phyloP scores from a whole-genome alignment of 2,888 invertebrate species.

The Pharmacophagus antenor region DNA sequence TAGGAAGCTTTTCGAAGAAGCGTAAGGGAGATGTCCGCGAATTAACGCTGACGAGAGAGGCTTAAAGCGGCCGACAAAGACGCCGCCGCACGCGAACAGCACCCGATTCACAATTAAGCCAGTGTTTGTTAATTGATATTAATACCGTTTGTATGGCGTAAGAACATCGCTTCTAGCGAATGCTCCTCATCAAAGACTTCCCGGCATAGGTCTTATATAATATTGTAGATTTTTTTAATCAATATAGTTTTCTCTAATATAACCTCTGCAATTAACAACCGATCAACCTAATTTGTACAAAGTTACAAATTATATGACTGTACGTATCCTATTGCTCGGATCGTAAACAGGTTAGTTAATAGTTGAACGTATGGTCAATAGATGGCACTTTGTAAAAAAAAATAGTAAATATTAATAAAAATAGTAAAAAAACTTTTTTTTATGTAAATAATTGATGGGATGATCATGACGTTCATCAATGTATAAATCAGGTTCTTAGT shows the following conservation, averaged over 20 bases:
- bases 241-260: neutral
- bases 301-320: too few relatives aligned
- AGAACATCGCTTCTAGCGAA: constrained; percentile 38
- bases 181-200: neutral
- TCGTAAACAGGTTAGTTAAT: too few relatives aligned
- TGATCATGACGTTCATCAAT: neutral
- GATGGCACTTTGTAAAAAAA: too few relatives aligned
- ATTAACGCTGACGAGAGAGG: constrained; percentile 57
- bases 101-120: constrained; percentile 78
- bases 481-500: neutral
- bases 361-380: too few relatives aligned
- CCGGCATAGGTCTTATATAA: neutral
- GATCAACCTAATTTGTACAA: too few relatives aligned
- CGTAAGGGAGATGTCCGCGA: constrained; percentile 58
- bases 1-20: constrained; percentile 77
- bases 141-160: constrained; percentile 70
- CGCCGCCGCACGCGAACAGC: constrained; percentile 76
- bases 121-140: constrained; percentile 80
- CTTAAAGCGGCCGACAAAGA: constrained; percentile 71
- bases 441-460: neutral
- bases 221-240: neutral
- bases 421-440: too few relatives aligned
- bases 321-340: too few relatives aligned
- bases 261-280: too few relatives aligned
- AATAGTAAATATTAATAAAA: too few relatives aligned